phyloP scores from a whole-genome alignment of 1,140 invertebrate genomes.

The Anastrepha ludens region DNA sequence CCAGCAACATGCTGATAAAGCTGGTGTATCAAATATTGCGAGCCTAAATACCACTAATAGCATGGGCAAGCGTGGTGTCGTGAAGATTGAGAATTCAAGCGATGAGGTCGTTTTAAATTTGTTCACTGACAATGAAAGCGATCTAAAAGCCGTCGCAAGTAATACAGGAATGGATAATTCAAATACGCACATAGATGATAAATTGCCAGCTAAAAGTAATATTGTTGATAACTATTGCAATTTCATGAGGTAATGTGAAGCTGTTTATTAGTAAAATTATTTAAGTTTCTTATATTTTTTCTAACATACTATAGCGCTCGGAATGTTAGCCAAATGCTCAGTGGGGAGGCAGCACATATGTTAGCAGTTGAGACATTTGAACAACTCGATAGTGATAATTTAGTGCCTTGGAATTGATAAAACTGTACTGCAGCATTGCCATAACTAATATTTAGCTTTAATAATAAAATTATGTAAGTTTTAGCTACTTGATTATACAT shows the following conservation, averaged over 20 bases:
- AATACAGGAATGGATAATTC: background rate
- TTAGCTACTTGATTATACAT: no score
- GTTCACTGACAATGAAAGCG: no score
- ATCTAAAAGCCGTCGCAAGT: background rate
- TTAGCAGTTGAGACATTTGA: background rate
- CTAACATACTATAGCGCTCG: background rate
- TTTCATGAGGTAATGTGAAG: background rate
- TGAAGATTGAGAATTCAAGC: no score
- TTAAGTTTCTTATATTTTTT: background rate
- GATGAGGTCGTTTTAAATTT: background rate
- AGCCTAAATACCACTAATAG: background rate
- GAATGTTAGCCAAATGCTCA: background rate
- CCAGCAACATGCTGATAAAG: background rate
- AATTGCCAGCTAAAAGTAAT: background rate
- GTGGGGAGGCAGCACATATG: background rate
- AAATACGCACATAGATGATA: background rate
- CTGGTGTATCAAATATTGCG: background rate
- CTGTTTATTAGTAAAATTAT: background rate
- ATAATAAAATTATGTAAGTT: no score
- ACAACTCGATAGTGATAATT: background rate
- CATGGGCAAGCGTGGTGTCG: background rate
- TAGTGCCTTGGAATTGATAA: slow-evolving; percentile 6
- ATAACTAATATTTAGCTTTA: no score
- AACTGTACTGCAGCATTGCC: no score
- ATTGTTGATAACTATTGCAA: background rate